Percentiles rank a stretch among this genome's conserved stretches.
Conservation (phyloP, 2,888 invertebrate species). For the Thymelicus lineola region DNA sequence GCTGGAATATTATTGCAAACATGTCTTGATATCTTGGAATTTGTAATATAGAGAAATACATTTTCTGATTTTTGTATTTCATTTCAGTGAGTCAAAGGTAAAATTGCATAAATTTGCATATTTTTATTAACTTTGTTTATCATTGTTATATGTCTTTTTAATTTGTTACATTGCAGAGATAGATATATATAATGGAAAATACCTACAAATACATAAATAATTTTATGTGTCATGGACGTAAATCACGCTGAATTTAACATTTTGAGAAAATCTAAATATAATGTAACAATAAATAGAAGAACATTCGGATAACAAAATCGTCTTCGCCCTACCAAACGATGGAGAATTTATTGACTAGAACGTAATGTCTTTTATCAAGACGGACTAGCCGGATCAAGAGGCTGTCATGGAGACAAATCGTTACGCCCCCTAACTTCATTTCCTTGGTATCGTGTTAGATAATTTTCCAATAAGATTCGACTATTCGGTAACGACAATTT, state of each 20-base stretch:
- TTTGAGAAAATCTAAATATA: not conserved
- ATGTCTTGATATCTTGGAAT: conserved; percentile 12
- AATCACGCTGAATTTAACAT: not conserved
- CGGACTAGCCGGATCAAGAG: conserved; percentile 23
- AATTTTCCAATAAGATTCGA: conserved; percentile 13
- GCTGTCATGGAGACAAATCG: conserved; percentile 29
- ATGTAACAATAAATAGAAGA: not conserved
- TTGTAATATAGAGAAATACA: not conserved
- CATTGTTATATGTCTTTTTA: no score
- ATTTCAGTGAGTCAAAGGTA: no score
- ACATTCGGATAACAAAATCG: not conserved
- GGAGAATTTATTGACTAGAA: conserved; percentile 24
- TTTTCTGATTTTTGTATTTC: not conserved
- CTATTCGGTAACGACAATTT: not conserved
- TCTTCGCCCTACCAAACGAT: conserved; percentile 4
- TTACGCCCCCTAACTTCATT: conserved; percentile 16
- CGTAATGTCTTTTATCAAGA: conserved; percentile 29
- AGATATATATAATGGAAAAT: no score
- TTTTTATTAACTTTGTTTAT: no score
- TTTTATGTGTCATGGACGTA: no score
- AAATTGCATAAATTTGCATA: no score
- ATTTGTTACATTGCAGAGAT: no score
- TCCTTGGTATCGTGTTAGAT: conserved; percentile 10
- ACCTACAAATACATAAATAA: no score
- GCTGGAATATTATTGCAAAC: conserved; percentile 21